These are phyloP conservation scores for Didymodactylos carnosus DNA, from an alignment of 2,888 invertebrate genomes.

Conservation along the genomic window DNA sequence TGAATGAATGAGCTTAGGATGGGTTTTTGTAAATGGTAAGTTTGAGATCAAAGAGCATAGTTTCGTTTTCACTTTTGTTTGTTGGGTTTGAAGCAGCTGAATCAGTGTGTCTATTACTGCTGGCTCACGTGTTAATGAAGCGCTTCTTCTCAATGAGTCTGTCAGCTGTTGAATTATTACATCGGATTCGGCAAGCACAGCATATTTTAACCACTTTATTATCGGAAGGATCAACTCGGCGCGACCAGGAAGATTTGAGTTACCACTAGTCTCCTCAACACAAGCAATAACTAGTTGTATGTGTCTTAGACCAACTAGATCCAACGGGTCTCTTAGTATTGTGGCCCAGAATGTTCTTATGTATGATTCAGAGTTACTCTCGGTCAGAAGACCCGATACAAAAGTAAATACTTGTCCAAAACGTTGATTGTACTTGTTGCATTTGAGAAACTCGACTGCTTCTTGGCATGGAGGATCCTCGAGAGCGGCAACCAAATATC, in stretches of 20 bases:
- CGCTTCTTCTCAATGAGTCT: neutral
- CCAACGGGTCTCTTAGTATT: neutral
- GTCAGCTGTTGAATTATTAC: neutral
- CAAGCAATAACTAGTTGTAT: neutral
- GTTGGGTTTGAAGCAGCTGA: neutral
- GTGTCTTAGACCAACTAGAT: neutral
- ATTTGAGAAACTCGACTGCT: neutral
- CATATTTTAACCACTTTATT: neutral
- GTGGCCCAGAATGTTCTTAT: neutral
- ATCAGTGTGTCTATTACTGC: neutral
- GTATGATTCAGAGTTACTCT: neutral
- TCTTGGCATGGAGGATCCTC: neutral
- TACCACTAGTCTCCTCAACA: neutral
- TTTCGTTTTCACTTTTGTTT: neutral
- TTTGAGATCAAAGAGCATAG: neutral
- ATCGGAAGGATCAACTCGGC: neutral
- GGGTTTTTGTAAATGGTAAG: neutral
- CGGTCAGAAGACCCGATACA: neutral
- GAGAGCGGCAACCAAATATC: neutral
- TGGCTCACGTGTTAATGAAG: neutral
- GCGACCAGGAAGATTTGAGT: neutral
- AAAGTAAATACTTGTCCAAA: neutral
- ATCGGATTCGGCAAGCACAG: neutral
- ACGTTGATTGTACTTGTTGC: neutral
- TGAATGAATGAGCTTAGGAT: neutral